phyloP scores from a whole-genome alignment of 2,888 invertebrate genomes.

The Shargacucullia verbasci region DNA sequence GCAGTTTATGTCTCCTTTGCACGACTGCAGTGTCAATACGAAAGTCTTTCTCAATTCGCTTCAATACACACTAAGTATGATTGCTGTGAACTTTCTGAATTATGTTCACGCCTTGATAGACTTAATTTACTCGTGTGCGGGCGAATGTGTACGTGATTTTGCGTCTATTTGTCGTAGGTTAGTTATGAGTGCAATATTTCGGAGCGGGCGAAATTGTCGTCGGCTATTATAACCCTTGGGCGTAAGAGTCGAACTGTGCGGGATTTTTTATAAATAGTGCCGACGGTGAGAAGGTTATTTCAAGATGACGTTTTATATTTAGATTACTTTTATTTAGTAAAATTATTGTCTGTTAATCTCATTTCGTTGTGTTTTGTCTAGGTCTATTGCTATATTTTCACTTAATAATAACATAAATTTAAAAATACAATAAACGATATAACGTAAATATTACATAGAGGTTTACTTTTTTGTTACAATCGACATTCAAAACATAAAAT shows the following conservation, averaged over 20 bases:
- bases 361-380: too few relatives aligned
- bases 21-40: slow-evolving; percentile 25
- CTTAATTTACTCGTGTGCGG: slow-evolving; percentile 51
- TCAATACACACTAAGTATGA: slow-evolving; percentile 37
- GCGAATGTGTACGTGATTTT: slow-evolving; percentile 50
- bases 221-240: slow-evolving; percentile 33
- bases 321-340: too few relatives aligned
- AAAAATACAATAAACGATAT: too few relatives aligned
- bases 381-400: too few relatives aligned
- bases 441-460: too few relatives aligned
- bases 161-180: slow-evolving; percentile 60
- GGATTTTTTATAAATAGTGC: slow-evolving; percentile 12
- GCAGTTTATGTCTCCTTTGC: slow-evolving; percentile 54
- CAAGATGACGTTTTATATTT: background rate
- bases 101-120: slow-evolving; percentile 36
- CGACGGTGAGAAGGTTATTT: background rate
- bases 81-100: slow-evolving; percentile 44
- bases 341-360: too few relatives aligned
- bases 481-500: too few relatives aligned
- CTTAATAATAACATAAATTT: too few relatives aligned
- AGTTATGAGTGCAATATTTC: slow-evolving; percentile 71
- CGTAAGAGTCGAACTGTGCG: slow-evolving; percentile 9
- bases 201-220: slow-evolving; percentile 35
- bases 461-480: too few relatives aligned
- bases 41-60: slow-evolving; percentile 37